Evolutionary conservation across 2,797 vertebrate species (phyloP).

Genomic region (Manis crassicaudata): DNA sequence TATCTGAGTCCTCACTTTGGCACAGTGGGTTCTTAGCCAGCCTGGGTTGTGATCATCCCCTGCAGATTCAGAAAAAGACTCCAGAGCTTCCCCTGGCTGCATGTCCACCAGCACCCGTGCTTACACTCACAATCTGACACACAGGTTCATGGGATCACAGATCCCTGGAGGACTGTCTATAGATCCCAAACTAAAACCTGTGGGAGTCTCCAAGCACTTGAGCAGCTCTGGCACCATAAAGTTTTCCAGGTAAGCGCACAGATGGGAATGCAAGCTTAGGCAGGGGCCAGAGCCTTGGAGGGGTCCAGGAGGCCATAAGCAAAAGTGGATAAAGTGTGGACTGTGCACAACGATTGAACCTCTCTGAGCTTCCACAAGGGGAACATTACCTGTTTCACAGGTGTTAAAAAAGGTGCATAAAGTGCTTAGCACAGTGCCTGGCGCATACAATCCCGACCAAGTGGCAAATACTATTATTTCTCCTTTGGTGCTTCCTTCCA

Average conservation of each 20-base stretch:
- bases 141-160: background rate
- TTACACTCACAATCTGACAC: background rate
- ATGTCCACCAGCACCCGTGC: accelerated
- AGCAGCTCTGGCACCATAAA: background rate
- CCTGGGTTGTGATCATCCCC: no score
- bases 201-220: background rate
- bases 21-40: no score
- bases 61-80: background rate
- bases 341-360: background rate
- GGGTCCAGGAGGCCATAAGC: background rate
- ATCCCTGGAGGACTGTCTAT: background rate
- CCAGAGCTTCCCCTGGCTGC: background rate
- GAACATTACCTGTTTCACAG: background rate
- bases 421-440: background rate
- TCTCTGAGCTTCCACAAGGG: background rate
- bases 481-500: background rate
- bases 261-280: background rate
- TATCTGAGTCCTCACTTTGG: background rate
- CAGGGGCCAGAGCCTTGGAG: accelerated
- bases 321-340: background rate
- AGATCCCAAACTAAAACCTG: background rate
- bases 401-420: background rate
- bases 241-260: background rate
- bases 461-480: background rate
- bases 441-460: accelerated